phyloP scores from a whole-genome alignment of 2,113 vertebrate genomes.

The Silurus glanis region DNA sequence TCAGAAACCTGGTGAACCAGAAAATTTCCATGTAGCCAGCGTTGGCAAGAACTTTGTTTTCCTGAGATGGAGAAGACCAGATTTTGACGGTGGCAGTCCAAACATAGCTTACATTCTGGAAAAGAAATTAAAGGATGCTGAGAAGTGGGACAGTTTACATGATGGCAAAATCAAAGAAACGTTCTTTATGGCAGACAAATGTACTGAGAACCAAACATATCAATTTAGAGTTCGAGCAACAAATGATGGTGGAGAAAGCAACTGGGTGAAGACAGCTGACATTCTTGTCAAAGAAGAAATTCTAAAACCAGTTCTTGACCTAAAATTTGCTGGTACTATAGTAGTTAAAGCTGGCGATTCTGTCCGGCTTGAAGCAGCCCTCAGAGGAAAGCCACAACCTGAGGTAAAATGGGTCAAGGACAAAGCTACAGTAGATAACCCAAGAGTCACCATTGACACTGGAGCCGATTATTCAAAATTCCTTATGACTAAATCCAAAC shows the following conservation, averaged over 20 bases:
- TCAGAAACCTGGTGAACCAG: constrained; percentile 91
- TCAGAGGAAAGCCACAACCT: constrained; percentile 95
- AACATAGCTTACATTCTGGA: constrained; percentile 92
- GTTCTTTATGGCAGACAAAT: constrained; percentile 88
- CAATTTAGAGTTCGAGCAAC: constrained; percentile 90
- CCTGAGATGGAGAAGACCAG: constrained; percentile 91
- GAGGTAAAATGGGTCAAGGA: constrained; percentile 93
- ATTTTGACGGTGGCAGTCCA: constrained; percentile 94
- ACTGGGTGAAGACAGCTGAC: constrained; percentile 90
- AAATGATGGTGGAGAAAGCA: constrained; percentile 93
- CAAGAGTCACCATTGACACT: constrained; percentile 88
- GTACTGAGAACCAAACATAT: constrained; percentile 90
- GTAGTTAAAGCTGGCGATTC: constrained; percentile 94
- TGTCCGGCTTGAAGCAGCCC: constrained; percentile 87
- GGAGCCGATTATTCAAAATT: constrained; percentile 86
- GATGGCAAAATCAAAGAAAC: constrained; percentile 82
- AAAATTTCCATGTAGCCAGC: constrained; percentile 92
- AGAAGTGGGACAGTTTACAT: constrained; percentile 87
- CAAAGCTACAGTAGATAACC: constrained; percentile 87
- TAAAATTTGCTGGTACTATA: constrained; percentile 85
- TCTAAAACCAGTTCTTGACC: constrained; percentile 91
- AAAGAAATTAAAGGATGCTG: constrained; percentile 83
- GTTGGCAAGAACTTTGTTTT: constrained; percentile 90
- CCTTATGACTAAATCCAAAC: constrained; percentile 84
- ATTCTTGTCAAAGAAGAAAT: constrained; percentile 92